Conservation (phyloP, 2,113 vertebrate genomes). For the Haplotaxodon microlepis region DNA sequence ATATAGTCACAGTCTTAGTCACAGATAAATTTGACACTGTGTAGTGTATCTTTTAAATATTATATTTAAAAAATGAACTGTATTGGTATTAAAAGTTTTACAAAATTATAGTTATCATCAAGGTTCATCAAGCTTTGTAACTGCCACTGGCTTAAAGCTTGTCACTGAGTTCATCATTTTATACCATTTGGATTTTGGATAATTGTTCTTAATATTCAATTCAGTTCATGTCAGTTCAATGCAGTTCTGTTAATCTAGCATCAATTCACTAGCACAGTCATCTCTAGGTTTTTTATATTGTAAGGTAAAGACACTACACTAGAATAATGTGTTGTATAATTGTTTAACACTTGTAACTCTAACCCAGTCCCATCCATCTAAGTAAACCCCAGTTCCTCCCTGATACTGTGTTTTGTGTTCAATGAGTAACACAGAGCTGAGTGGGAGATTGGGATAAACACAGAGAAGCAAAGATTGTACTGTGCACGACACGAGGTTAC, state of each 20-base stretch:
- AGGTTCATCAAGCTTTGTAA: neutral
- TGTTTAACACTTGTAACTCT: neutral
- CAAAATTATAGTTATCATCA: neutral
- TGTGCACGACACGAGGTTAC: neutral
- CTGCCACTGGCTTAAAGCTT: neutral
- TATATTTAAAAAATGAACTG: neutral
- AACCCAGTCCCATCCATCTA: neutral
- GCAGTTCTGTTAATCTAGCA: neutral
- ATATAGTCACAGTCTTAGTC: neutral
- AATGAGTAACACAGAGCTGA: neutral
- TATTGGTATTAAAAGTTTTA: neutral
- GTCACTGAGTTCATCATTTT: neutral
- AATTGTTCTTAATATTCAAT: neutral
- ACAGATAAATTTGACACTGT: neutral
- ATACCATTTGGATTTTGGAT: neutral
- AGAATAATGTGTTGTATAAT: neutral
- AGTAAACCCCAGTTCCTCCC: neutral
- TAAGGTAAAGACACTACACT: neutral
- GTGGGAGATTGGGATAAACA: neutral
- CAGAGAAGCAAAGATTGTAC: neutral
- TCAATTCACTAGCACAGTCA: neutral
- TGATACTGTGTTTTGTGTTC: neutral
- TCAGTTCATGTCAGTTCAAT: neutral
- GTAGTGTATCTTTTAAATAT: neutral
- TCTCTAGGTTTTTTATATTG: neutral